Base-by-base conservation (phyloP, 2,888 invertebrate genomes). In the Trissoscelio sp. region DNA sequence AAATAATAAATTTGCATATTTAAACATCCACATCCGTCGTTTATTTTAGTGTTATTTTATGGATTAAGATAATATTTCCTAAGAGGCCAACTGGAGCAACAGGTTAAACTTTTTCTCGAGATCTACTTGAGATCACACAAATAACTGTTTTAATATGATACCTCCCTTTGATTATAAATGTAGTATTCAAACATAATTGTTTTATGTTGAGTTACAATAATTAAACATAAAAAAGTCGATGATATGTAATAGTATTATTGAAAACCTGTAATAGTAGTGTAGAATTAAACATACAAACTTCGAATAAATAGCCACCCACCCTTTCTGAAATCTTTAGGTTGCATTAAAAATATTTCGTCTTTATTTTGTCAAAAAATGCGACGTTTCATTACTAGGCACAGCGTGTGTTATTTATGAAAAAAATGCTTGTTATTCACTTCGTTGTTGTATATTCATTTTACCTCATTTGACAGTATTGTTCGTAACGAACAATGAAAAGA, bases 401-500 rank as follows among this genome's bases (percentile, higher is more conserved):
- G 66, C 64, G 57, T 78, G 70, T 70, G 55, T 70, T 78, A 78
- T 66, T 78, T 78, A 78, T 78, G 64, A 78, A 70, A 78, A 78
- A 78, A 78, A 78, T 70, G 66, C 64, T 70, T 78, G 78, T 72
- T 78, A 78, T 78, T 78, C 70, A 78, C 78, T 70, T 78, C 72
- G 78, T 67, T 60, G 42, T 53, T 53, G 70, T 70, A 66, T 53
- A 78, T 78, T 78, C 78, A 72, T 70, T 78, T 78, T 78, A 70
- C 70, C 78, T 78, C 78, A 78, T 78, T 78, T 78, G 64, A 78
- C 78, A 70, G 78, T 78, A 78, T 78, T 78, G 78, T 78, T 78
- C 78, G 78, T 72, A 78, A 70, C 78, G 78, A 78, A 78, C 78
- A 78, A 78, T 78, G 78, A 78, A 78, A 78, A 57, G 64, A 78